Evolutionary conservation across 2,797 vertebrate species (phyloP).

Genomic region (Craterocephalus amniculus): DNA sequence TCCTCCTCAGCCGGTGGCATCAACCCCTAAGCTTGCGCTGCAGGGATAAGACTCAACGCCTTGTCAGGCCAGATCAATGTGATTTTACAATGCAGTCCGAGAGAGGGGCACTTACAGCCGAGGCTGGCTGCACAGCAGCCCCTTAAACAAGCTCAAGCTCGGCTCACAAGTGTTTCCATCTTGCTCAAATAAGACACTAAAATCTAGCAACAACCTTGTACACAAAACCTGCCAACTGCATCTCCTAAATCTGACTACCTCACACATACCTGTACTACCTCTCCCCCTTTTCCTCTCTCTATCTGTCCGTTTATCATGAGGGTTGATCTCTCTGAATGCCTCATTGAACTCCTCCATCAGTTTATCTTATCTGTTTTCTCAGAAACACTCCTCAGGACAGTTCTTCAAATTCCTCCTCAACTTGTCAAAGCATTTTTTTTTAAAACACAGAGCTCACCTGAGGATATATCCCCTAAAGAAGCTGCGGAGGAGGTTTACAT

Average conservation of each 20-base stretch:
- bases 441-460: constrained; percentile 39
- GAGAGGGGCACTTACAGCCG: constrained; percentile 58
- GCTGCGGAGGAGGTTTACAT: constrained; percentile 51
- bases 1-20: constrained; percentile 77
- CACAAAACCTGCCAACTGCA: constrained; percentile 73
- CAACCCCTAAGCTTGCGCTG: constrained; percentile 80
- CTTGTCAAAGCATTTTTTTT: constrained; percentile 62
- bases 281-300: constrained; percentile 45
- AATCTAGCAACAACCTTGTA: constrained; percentile 74
- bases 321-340: constrained; percentile 73
- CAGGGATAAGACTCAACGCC: constrained; percentile 85
- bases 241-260: constrained; percentile 77
- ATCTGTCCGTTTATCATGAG: constrained; percentile 70
- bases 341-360: constrained; percentile 75
- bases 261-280: constrained; percentile 73
- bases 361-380: constrained; percentile 80
- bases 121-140: constrained; percentile 61
- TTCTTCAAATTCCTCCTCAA: constrained; percentile 75
- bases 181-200: constrained; percentile 60
- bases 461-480: constrained; percentile 49
- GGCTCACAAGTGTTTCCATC: constrained; percentile 50
- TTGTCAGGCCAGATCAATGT: constrained; percentile 87
- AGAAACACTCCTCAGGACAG: constrained; percentile 78
- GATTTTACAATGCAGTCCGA: constrained; percentile 83
- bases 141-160: constrained; percentile 44